phyloP scores from a whole-genome alignment of 2,113 vertebrate genomes.

The Lampris incognitus region DNA sequence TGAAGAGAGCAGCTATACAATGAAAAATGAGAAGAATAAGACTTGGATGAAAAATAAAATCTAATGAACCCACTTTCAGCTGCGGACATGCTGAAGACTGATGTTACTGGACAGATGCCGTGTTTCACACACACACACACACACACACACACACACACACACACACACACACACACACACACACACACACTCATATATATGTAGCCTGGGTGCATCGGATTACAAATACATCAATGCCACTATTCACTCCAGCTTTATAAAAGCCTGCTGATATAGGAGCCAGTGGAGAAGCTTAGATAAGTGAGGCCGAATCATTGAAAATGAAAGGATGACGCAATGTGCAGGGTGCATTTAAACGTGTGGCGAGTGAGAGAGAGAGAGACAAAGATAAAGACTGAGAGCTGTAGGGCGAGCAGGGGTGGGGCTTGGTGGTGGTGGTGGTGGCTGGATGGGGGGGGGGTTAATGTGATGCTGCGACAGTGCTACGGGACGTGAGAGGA shows the following conservation, averaged over 20 bases:
- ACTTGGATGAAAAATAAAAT: conserved; percentile 68
- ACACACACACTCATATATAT: background rate
- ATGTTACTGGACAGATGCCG: conserved; percentile 45
- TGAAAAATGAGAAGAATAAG: conserved; percentile 72
- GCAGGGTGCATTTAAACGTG: conserved; percentile 29
- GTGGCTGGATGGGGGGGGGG: conserved; percentile 6
- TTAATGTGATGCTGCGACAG: conserved; percentile 24
- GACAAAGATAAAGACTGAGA: conserved; percentile 4
- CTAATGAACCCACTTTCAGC: conserved; percentile 48
- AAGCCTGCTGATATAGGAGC: conserved; percentile 33
- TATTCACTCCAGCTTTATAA: conserved; percentile 34
- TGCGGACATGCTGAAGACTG: conserved; percentile 48
- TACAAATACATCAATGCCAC: conserved; percentile 47
- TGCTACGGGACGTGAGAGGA: conserved; percentile 38
- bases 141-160: conserved; percentile 29
- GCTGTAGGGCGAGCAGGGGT: background rate
- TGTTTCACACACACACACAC: conserved; percentile 25
- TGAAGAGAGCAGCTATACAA: conserved; percentile 56
- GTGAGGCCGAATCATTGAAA: conserved; percentile 44
- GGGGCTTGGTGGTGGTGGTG: background rate
- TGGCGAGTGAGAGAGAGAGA: conserved; percentile 38
- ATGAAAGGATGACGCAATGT: conserved; percentile 47
- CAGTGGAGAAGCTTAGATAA: conserved; percentile 37
- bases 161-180: background rate
- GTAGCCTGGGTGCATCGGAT: background rate